These are phyloP conservation scores for Pemphredon lugubris DNA, from an alignment of 2,888 invertebrate species.

Conservation along the genomic window DNA sequence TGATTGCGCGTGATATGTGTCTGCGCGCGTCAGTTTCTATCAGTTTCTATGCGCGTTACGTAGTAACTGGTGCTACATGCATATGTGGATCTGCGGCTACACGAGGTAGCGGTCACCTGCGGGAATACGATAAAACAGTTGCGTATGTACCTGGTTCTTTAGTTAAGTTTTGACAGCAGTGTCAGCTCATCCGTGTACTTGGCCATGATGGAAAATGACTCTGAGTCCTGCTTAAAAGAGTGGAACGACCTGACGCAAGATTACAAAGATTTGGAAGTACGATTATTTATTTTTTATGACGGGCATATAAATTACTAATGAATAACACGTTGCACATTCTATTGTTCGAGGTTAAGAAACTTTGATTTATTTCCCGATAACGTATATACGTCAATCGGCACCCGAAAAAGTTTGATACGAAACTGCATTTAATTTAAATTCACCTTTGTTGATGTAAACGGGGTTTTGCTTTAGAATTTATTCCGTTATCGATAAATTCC, in stretches of 20 bases:
- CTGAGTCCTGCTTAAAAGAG: slow-evolving; percentile 85
- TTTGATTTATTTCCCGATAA: slow-evolving; percentile 28
- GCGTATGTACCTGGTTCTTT: slow-evolving; percentile 31
- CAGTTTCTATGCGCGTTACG: too few relatives aligned
- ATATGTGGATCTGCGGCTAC: too few relatives aligned
- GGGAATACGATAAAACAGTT: background rate
- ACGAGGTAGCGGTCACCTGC: background rate
- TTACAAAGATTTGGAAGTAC: slow-evolving; percentile 91
- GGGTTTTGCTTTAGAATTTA: background rate
- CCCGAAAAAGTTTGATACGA: too few relatives aligned
- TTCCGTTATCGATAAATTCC: background rate
- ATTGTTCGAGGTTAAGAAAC: slow-evolving; percentile 41
- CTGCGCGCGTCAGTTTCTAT: too few relatives aligned
- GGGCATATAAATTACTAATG: background rate
- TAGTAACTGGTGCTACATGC: too few relatives aligned
- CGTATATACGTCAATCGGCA: too few relatives aligned
- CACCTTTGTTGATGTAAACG: background rate
- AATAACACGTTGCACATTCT: too few relatives aligned
- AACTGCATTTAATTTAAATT: too few relatives aligned
- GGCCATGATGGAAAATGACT: slow-evolving; percentile 83
- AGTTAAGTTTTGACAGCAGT: slow-evolving; percentile 14
- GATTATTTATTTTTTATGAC: slow-evolving; percentile 9
- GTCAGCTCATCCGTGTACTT: slow-evolving; percentile 7
- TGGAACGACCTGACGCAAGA: slow-evolving; percentile 91
- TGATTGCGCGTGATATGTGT: too few relatives aligned